Conservation (phyloP, 2,113 vertebrate genomes). For the Erpornis zantholeuca region DNA sequence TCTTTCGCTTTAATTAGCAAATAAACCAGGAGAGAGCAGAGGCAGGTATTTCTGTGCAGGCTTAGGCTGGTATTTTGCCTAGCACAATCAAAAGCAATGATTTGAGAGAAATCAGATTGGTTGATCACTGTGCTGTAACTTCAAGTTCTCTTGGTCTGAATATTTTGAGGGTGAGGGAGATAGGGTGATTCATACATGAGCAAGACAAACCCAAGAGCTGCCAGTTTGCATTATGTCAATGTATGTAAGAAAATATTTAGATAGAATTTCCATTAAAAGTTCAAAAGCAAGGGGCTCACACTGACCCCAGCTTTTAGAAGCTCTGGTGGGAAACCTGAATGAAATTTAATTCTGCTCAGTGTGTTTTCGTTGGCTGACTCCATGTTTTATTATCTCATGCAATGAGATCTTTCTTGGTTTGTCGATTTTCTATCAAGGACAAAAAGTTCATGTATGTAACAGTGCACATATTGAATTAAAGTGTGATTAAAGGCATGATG, state of each 20-base stretch:
- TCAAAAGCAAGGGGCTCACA: constrained; percentile 54
- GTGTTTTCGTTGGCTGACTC: constrained; percentile 75
- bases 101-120: not conserved
- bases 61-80: not conserved
- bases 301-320: constrained; percentile 62
- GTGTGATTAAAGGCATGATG: constrained; percentile 64
- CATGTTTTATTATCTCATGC: constrained; percentile 76
- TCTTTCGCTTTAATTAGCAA: constrained; percentile 23
- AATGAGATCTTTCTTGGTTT: constrained; percentile 77
- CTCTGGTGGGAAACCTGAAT: constrained; percentile 72
- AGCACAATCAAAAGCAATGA: not conserved
- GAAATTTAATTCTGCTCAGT: constrained; percentile 53
- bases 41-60: not conserved
- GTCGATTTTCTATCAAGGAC: constrained; percentile 73
- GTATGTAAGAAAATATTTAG: constrained; percentile 79
- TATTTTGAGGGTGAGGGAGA: not conserved
- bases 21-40: constrained; percentile 5
- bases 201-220: constrained; percentile 58
- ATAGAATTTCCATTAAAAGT: constrained; percentile 72
- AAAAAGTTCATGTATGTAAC: constrained; percentile 76
- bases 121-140: not conserved
- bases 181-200: constrained; percentile 41
- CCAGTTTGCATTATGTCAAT: constrained; percentile 79
- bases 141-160: not conserved
- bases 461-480: constrained; percentile 66